Conservation (phyloP, 92 coral and sea anemone species). For the Porites divaricata region DNA sequence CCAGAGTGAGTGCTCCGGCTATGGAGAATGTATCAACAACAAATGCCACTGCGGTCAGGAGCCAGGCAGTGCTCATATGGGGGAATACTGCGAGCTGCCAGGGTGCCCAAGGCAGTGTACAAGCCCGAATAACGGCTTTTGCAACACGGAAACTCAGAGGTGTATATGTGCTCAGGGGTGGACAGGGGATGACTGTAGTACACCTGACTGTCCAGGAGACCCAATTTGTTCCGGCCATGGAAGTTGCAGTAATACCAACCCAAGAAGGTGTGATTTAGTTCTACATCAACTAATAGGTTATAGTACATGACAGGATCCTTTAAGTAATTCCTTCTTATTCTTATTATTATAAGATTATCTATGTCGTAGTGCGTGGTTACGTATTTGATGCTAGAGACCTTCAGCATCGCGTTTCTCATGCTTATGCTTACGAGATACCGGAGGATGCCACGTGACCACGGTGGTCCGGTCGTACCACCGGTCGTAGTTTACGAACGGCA, state of each 20-base stretch:
- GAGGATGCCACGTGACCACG: no score
- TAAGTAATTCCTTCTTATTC: no score
- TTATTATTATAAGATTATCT: no score
- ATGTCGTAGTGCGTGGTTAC: no score
- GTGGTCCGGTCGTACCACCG: no score
- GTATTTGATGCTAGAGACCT: no score
- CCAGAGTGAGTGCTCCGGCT: slow-evolving; percentile 90
- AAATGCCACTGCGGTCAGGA: slow-evolving; percentile 77
- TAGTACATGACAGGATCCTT: not conserved
- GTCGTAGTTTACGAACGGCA: no score
- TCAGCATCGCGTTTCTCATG: no score
- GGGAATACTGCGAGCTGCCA: slow-evolving; percentile 87
- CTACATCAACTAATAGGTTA: not conserved
- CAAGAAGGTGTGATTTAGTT: slow-evolving; percentile 47
- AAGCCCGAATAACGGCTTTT: slow-evolving; percentile 88
- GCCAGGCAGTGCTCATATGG: slow-evolving; percentile 80
- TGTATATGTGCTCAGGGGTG: slow-evolving; percentile 95
- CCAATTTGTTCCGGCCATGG: slow-evolving; percentile 94
- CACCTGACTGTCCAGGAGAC: slow-evolving; percentile 91
- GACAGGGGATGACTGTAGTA: slow-evolving; percentile 91
- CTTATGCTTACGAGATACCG: no score
- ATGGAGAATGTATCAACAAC: slow-evolving; percentile 82
- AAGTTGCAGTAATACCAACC: slow-evolving; percentile 82
- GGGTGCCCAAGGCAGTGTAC: slow-evolving; percentile 93
- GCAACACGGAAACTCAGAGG: slow-evolving; percentile 67